Evolutionary conservation across 2,888 invertebrate genomes (phyloP), one percentile per base, ranked within the genome.

Genomic region (Andrena flavipes): DNA sequence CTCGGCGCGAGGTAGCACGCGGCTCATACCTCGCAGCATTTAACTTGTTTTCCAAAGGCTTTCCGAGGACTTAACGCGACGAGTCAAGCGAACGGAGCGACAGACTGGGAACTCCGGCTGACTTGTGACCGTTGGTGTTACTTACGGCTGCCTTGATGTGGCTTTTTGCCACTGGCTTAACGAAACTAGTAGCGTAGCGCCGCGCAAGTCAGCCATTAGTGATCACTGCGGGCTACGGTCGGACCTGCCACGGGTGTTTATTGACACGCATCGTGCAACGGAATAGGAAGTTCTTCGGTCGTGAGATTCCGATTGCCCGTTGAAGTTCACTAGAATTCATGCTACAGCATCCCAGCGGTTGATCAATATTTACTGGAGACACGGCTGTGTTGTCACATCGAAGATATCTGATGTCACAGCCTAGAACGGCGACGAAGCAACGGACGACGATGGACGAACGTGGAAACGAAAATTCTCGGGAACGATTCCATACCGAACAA

Each of bases 141-240:
- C 77, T 72, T 62, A 60, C 65, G 60, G 35, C 42, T 62, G 26
- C 60, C 16, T 29, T 51, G 62, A 60, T 29, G 51, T 62, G 56
- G 60, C n/a, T 67, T 75, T 75, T 75, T 75, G 33, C 74, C 51
- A 62, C 49, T 35, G 49, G 30, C 48, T 65, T 16, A 35, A 42
- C 35, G 42, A 26, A 8, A 33, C 68, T 23, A 70, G 69, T 48
- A 48, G 69, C 48, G 30, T 20, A 69, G 42, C 13, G 10, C 63
- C 29, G 10, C 29, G 13, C 42, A 16, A 69, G 63, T 30, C 76
- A 63, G 76, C 16, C 76, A 63, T 54, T 69, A 69, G 35, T 26
- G 63, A 54, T 54, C 35, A 10, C 23, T 4, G 23, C 0, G 2
- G 10, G 26, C 23, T 51, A 51, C n/a, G n/a, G n/a, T 71, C 60